These are phyloP conservation scores for Limnodromus scolopaceus DNA, from an alignment of 2,797 vertebrate genomes.

Conservation along the genomic window DNA sequence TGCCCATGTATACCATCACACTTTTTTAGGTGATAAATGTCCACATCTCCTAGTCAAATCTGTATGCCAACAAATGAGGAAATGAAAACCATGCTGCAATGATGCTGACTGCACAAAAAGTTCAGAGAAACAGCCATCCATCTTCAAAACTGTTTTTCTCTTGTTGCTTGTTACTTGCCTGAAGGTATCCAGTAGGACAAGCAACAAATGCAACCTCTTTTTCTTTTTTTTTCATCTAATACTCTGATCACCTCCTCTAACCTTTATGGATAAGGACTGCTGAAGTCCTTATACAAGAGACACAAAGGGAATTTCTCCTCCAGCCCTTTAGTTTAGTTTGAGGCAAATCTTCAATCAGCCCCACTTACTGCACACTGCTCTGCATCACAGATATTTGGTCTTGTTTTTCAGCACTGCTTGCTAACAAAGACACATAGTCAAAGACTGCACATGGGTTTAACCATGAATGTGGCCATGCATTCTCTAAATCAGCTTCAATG, in stretches of 20 bases:
- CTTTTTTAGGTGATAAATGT: neutral
- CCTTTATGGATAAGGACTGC: neutral
- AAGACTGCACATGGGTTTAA: neutral
- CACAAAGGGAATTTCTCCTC: neutral
- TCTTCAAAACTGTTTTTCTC: neutral
- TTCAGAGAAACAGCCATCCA: neutral
- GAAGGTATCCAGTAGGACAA: neutral
- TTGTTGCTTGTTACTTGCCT: neutral
- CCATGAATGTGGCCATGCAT: fast-evolving
- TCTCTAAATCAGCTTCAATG: neutral
- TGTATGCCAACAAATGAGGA: neutral
- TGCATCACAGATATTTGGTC: neutral
- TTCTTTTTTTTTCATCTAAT: neutral
- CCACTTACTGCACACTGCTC: neutral
- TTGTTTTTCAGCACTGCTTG: neutral
- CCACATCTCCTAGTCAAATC: neutral
- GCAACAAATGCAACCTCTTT: neutral
- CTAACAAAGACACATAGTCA: neutral
- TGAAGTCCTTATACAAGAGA: neutral
- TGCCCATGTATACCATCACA: neutral
- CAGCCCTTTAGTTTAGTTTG: neutral
- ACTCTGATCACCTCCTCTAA: neutral
- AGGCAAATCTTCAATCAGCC: neutral
- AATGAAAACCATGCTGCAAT: neutral
- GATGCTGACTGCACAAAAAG: neutral